phyloP scores from a whole-genome alignment of 2,113 vertebrate species.

The Euleptes europaea region DNA sequence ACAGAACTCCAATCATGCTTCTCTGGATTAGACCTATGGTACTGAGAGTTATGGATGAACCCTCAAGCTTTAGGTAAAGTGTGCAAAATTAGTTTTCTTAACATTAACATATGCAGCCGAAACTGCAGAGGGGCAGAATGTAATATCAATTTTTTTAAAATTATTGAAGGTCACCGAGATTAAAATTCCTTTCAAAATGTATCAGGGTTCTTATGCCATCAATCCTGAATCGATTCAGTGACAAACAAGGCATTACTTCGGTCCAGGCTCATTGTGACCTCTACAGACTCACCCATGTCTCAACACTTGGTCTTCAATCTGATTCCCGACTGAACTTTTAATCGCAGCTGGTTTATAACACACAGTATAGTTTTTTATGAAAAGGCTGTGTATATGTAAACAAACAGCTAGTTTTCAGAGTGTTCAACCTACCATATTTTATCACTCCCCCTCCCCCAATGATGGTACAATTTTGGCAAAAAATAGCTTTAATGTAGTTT shows the following conservation, averaged over 20 bases:
- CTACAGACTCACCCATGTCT: background rate
- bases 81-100: background rate
- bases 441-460: conserved; percentile 30
- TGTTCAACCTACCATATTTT: conserved; percentile 25
- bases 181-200: conserved; percentile 23
- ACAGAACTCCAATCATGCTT: no score
- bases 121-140: background rate
- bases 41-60: background rate
- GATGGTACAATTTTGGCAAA: conserved; percentile 28
- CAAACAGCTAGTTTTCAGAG: conserved; percentile 19
- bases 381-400: conserved; percentile 15
- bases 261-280: conserved; percentile 2
- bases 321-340: background rate
- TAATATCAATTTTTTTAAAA: background rate
- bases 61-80: background rate
- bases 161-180: background rate
- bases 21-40: no score
- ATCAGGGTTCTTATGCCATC: background rate
- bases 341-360: conserved; percentile 22
- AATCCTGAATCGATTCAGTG: conserved; percentile 1
- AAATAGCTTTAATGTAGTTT: background rate
- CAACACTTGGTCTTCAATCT: conserved; percentile 9
- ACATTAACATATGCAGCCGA: background rate
- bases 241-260: background rate
- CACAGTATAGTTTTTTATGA: conserved; percentile 1